Evolutionary conservation across 2,888 invertebrate species (phyloP).

Genomic region (Chrysina gloriosa): DNA sequence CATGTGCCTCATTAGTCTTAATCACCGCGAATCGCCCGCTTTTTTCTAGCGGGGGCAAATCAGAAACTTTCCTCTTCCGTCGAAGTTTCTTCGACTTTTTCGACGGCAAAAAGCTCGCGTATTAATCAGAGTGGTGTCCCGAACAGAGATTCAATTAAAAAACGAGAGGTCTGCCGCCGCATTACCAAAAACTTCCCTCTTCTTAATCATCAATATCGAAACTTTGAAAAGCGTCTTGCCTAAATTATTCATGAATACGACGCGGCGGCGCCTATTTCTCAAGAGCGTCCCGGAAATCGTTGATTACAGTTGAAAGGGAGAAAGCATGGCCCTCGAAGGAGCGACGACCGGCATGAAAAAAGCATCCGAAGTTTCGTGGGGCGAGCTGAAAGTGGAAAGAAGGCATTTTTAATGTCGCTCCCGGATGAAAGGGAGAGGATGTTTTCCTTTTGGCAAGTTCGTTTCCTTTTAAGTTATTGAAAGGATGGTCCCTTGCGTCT

Average conservation of each 20-base stretch:
- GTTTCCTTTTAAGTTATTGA: too few relatives aligned
- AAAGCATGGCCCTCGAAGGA: background rate
- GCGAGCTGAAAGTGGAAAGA: background rate
- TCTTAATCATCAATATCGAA: background rate
- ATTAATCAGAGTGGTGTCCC: background rate
- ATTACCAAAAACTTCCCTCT: background rate
- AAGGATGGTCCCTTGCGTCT: too few relatives aligned
- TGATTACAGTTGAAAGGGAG: background rate
- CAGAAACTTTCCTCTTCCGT: too few relatives aligned
- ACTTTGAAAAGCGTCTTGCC: background rate
- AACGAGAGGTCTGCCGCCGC: background rate
- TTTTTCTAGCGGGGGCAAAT: too few relatives aligned
- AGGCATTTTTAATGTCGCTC: background rate
- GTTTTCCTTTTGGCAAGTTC: too few relatives aligned
- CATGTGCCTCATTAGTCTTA: too few relatives aligned
- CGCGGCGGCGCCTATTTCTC: background rate
- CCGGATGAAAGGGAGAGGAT: background rate
- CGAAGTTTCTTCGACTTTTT: background rate
- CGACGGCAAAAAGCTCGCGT: background rate
- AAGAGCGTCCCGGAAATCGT: background rate
- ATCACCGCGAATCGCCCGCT: too few relatives aligned
- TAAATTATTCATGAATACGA: slow-evolving; percentile 10
- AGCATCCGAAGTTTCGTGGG: background rate
- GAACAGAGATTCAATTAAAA: background rate
- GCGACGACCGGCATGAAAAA: background rate